Conservation (phyloP, 30 jellyfish, hydroid and myxozoan species). For the Chrysaora quinquecirrha region DNA sequence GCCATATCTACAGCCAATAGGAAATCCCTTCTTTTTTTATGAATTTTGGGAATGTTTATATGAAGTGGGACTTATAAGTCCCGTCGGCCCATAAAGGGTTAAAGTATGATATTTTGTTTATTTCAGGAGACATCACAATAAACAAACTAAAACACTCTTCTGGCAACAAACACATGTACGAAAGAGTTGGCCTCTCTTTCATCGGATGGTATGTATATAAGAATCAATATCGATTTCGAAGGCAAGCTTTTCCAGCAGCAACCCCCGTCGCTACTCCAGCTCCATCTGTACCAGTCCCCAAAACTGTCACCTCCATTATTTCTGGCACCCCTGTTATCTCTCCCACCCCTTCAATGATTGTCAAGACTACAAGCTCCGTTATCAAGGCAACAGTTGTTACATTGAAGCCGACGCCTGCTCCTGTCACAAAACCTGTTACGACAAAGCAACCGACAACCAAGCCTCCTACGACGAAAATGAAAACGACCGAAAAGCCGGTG, state of each 20-base stretch:
- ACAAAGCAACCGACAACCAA: conserved; percentile 54
- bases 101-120: neutral
- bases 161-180: conserved; percentile 58
- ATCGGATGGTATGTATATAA: conserved; percentile 89
- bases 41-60: no score
- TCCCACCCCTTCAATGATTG: conserved; percentile 78
- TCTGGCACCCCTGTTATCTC: conserved; percentile 66
- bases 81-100: no score
- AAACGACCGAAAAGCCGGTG: conserved; percentile 29
- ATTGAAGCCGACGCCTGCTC: conserved; percentile 70
- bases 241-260: conserved; percentile 59
- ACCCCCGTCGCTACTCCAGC: conserved; percentile 78
- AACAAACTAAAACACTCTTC: conserved; percentile 50
- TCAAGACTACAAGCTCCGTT: conserved; percentile 39
- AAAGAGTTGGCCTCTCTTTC: conserved; percentile 60
- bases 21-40: no score
- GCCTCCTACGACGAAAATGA: conserved; percentile 18
- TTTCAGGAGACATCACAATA: conserved; percentile 74
- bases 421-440: conserved; percentile 47
- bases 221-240: conserved; percentile 29
- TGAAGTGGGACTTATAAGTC: no score
- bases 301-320: conserved; percentile 14
- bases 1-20: no score
- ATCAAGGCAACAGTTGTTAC: conserved; percentile 21
- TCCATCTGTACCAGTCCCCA: conserved; percentile 44